Evolutionary conservation across 1,140 invertebrate species (phyloP), one percentile per base, ranked within the genome.

Genomic region (Brachystomella parvula): DNA sequence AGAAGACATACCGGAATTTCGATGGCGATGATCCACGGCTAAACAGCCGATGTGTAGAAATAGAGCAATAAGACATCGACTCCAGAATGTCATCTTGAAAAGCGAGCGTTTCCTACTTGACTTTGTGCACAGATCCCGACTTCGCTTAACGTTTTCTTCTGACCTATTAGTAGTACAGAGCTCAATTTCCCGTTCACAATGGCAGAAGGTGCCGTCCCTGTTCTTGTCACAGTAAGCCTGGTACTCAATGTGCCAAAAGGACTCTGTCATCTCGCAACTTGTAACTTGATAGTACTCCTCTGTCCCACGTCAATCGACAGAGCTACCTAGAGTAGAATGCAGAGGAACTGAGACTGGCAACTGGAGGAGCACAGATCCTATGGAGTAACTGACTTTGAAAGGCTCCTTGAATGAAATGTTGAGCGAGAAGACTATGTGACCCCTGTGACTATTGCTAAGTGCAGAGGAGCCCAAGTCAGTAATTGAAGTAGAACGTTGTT

Each of bases 41-140:
- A 70, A 47, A 35, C 69, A 70, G n/a, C 69, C 69, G 44, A 70
- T 64, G 28, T 67, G 65, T 39, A 70, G 64, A 26, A 70, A 67
- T 21, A 70, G 33, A 33, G 66, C 44, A n/a, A 70, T 30, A 21
- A 70, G 65, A 47, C 64, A 70, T 19, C 65, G 56, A 39, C 35
- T 67, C 32, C 66, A 65, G 35, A 67, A 67, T 6, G 69, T 62
- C 65, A 70, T 68, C 29, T 59, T 68, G 19, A 53, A 24, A 6
- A 53, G 15, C 6, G 49, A 53, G 49, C 49, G 49, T 19, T 26
- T 53, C 58, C 31, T 28, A 57, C 19, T 44, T 44, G 39, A 44
- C 9, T 44, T 44, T 44, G 39, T 12, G 9, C 39, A 12, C 39
- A 44, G 9, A n/a, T n/a, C n/a, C 39, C 39, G n/a, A 39, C 35